Evolutionary conservation across 1,140 invertebrate species (phyloP).

Genomic region (Holcopasites calliopsidis): DNA sequence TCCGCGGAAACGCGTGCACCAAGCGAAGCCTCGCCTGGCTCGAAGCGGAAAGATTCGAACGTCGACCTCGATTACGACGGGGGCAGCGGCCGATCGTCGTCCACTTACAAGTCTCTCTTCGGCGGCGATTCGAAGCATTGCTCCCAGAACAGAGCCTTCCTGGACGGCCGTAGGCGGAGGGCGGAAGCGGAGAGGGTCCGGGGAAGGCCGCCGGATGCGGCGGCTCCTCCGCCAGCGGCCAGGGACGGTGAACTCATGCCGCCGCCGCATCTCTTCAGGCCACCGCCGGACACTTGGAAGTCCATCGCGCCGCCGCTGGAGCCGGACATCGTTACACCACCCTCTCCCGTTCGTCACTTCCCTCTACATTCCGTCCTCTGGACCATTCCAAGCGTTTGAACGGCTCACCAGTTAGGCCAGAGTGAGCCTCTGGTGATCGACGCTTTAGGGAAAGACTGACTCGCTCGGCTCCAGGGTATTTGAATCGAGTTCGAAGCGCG

Average conservation of each 20-base stretch:
- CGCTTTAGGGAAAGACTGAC: too few relatives aligned
- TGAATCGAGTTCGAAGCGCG: too few relatives aligned
- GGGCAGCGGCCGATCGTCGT: background rate
- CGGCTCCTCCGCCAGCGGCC: slow-evolving; percentile 66
- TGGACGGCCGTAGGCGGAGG: slow-evolving; percentile 85
- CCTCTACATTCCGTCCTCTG: background rate
- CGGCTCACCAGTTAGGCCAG: background rate
- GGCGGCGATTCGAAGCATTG: slow-evolving; percentile 87
- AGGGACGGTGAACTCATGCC: slow-evolving; percentile 78
- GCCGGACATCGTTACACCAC: slow-evolving; percentile 69
- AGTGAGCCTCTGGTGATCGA: too few relatives aligned
- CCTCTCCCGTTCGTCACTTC: background rate
- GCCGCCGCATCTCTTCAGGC: slow-evolving; percentile 80
- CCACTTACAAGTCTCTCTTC: slow-evolving; percentile 85
- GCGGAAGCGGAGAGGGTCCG: slow-evolving; percentile 89
- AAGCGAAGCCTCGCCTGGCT: too few relatives aligned
- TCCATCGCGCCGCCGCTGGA: slow-evolving; percentile 75
- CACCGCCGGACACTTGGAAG: slow-evolving; percentile 71
- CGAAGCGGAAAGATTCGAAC: too few relatives aligned
- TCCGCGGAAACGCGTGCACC: too few relatives aligned
- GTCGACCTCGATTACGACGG: slow-evolving; percentile 1
- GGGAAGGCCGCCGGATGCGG: slow-evolving; percentile 78
- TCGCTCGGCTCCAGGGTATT: too few relatives aligned
- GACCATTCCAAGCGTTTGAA: background rate
- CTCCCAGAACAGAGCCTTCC: slow-evolving; percentile 87